Conservation (phyloP, 2,797 vertebrate genomes). For the Chelon labrosus region DNA sequence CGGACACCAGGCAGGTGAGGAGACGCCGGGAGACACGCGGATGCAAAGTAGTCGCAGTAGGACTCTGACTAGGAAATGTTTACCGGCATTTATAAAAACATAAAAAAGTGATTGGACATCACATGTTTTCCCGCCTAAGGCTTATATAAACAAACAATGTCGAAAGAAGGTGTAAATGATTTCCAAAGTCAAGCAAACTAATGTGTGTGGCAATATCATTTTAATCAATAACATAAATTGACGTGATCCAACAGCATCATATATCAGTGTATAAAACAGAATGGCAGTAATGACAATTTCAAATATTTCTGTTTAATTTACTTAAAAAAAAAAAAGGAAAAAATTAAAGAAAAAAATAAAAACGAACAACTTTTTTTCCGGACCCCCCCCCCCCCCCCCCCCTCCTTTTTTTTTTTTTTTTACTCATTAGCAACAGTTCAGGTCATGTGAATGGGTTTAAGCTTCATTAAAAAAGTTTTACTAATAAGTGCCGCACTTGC, state of each 20-base stretch:
- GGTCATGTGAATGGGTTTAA: background rate
- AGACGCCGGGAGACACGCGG: background rate
- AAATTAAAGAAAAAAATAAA: background rate
- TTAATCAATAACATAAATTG: conserved; percentile 25
- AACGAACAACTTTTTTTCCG: background rate
- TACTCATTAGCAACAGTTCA: background rate
- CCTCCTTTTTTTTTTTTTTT: no score
- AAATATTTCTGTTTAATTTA: background rate
- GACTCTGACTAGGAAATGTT: no score
- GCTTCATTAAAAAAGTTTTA: conserved; percentile 16
- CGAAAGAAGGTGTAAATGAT: no score
- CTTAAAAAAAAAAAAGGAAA: background rate
- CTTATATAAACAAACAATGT: no score
- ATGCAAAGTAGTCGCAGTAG: no score
- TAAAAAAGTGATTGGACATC: no score
- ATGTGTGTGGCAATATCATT: background rate
- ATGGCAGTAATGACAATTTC: background rate
- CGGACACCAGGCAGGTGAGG: conserved; percentile 70
- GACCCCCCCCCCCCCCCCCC: background rate
- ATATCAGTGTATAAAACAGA: conserved; percentile 23
- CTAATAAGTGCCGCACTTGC: background rate
- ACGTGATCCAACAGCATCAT: background rate
- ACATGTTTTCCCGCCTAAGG: no score
- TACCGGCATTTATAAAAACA: no score
- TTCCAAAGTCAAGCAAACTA: background rate